Percentiles rank a stretch among this genome's conserved stretches.
phyloP scores from a whole-genome alignment of 2,888 invertebrate genomes.

The Aproaerema taeniolella region DNA sequence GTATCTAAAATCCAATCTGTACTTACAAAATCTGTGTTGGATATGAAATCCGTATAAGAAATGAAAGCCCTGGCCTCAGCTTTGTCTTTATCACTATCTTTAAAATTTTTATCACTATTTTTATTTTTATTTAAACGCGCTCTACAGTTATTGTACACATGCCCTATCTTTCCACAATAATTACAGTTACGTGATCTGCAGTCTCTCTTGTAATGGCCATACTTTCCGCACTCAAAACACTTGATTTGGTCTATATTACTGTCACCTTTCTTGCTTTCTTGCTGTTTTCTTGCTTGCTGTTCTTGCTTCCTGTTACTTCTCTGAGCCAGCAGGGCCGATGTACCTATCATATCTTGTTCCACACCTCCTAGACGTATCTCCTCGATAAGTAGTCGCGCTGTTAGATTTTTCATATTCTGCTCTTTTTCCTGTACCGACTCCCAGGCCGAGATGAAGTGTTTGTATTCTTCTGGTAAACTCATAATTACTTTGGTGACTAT shows the following conservation, averaged over 20 bases:
- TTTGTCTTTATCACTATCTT: too few species aligned
- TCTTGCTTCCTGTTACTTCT: too few species aligned
- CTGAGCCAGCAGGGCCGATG: background rate
- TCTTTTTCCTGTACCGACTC: constrained; percentile 14
- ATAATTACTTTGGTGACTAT: constrained; percentile 3
- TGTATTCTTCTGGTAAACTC: constrained; percentile 3
- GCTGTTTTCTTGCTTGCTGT: too few species aligned
- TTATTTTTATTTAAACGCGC: constrained; percentile 16
- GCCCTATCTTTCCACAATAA: too few species aligned
- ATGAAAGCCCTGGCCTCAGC: too few species aligned
- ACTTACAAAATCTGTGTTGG: too few species aligned
- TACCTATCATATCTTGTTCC: background rate
- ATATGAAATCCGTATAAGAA: constrained; percentile 18
- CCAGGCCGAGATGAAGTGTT: constrained; percentile 20
- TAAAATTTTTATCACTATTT: too few species aligned
- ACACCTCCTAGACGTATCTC: constrained; percentile 22
- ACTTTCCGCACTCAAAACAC: constrained; percentile 18
- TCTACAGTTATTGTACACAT: constrained; percentile 18
- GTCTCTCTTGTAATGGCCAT: constrained; percentile 17
- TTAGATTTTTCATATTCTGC: constrained; percentile 8
- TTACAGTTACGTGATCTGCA: constrained; percentile 17
- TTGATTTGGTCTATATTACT: background rate
- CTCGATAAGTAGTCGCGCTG: constrained; percentile 2
- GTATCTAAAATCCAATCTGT: constrained; percentile 25
- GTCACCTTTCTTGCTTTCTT: too few species aligned